Evolutionary conservation across 2,113 vertebrate genomes (phyloP), one percentile per base, ranked within the genome.

Genomic region (Urocynchramus pylzowi): DNA sequence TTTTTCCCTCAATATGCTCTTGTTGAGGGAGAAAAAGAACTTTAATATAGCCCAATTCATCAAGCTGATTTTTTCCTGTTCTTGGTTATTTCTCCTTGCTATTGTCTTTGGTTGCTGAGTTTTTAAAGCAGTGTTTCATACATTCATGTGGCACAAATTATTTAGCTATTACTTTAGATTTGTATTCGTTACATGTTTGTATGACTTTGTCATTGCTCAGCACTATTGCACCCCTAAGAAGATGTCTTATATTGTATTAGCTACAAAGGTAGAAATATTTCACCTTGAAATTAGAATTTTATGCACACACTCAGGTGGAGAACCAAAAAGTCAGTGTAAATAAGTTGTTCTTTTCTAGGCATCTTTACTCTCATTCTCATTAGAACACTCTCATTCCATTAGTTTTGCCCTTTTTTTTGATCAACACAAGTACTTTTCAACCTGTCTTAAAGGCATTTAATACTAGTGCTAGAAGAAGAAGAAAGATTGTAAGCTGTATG

Each of bases 11-110:
- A 35, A 57, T 33, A 57, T 35, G 95, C 82, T 90, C 75, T 90
- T 95, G 57, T 74, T 93, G 61, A 82, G 61, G 70, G 54, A 21
- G 10, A 33, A 37, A 63, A 63, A n/a, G 13, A 71, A 74, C 56
- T 97, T 97, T 96, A 97, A 95, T 97, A 93, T 82, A 96, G 33
- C 39, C 52, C 57, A 96, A 91, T 97, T 98, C 74, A 97, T 97
- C 96, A 97, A 95, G 95, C 47, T 91, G 87, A 93, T 94, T 95
- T 49, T 96, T 97, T 95, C 60, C 97, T 95, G 73, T 92, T 97
- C 41, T 94, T 90, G 74, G 87, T 97, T 97, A 95, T 97, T 98
- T 96, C 90, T 97, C 95, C 93, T 60, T 96, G 88, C 95, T 96
- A 97, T 87, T 98, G 56, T 67, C 57, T 95, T 95, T 97, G 47